Percentiles rank a stretch among this genome's conserved stretches.
Conservation (phyloP, 2,888 invertebrate genomes). For the Suillia variegata region DNA sequence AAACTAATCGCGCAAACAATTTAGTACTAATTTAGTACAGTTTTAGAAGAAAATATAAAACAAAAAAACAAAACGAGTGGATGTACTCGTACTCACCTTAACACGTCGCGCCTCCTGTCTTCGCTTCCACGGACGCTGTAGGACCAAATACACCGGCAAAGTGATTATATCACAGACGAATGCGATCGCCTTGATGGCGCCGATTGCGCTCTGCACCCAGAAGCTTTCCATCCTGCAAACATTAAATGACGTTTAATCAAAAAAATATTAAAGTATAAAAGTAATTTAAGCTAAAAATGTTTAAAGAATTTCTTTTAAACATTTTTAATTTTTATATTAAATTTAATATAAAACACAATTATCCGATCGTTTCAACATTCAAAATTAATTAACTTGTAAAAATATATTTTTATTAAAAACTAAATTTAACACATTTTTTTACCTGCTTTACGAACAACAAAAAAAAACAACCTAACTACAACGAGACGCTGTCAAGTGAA, state of each 20-base stretch:
- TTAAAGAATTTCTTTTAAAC: too few species aligned
- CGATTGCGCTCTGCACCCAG: slow-evolving; percentile 74
- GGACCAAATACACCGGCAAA: slow-evolving; percentile 85
- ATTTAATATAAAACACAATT: not conserved
- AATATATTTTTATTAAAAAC: too few species aligned
- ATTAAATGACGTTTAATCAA: too few species aligned
- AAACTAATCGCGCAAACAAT: not conserved
- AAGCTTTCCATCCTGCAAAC: slow-evolving; percentile 68
- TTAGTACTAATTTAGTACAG: not conserved
- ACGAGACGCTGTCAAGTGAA: too few species aligned
- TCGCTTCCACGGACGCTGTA: slow-evolving; percentile 87
- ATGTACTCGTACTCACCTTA: slow-evolving; percentile 68
- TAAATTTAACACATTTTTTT: not conserved
- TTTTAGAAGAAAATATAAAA: not conserved
- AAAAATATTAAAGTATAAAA: slow-evolving; percentile 21
- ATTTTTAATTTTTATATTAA: slow-evolving; percentile 13
- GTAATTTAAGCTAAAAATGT: slow-evolving; percentile 21
- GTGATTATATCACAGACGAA: slow-evolving; percentile 90
- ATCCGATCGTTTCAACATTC: not conserved
- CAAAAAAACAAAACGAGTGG: slow-evolving; percentile 4
- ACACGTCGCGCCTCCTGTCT: slow-evolving; percentile 76
- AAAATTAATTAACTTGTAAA: not conserved
- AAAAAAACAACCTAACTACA: too few species aligned
- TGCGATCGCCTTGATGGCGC: slow-evolving; percentile 78
- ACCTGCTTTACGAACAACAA: too few species aligned